Base-by-base conservation (phyloP, 2,888 invertebrate genomes). In the Standfussiana lucernea region DNA sequence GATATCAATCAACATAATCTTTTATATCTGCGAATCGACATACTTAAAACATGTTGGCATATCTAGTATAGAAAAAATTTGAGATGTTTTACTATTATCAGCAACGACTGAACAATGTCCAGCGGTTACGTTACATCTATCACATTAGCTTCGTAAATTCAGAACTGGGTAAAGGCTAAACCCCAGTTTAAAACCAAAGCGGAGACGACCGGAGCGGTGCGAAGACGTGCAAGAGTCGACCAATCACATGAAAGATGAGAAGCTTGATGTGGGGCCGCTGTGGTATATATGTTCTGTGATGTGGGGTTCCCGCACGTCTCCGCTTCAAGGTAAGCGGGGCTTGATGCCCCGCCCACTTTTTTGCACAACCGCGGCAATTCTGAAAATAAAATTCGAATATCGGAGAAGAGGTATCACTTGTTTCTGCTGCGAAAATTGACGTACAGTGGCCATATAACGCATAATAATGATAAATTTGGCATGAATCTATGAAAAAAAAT, bases 1-100 rank as follows among this genome's bases (percentile, higher is more conserved):
- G 13, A 69, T 72, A 90, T 90, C 88, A 50, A 85, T 89, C 89
- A 88, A 75, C 32, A 56, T 50, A 61, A 79, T 72, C 62, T 32
- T n/a, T n/a, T 50, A 24, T 72, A 83, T 86, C 79, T 67, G 7
- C 32, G 45, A 66, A 69, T 75, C 61, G 73, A 77, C 69, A 80
- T 65, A 65, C 50, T 50, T 64, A 53, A 28, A 56, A 32, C 10
- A 37, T 70, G 45, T 83, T 76, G 24, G 7, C 28, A 15, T 47
- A 56, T 80, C 62, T n/a, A 28, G 40, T 37, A 11, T 42, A 47
- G n/a, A 21, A 24, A 24, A 37, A 50, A 50, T 40, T 61, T 42
- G 62, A 47, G 21, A 50, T 24, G 18, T 62, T 62, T 40, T n/a
- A 50, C 50, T 77, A 53, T 78, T 35, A 47, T 42, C 61, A 62